These are phyloP conservation scores for Cephus rjabovi DNA, from an alignment of 2,888 invertebrate species.

Conservation along the genomic window DNA sequence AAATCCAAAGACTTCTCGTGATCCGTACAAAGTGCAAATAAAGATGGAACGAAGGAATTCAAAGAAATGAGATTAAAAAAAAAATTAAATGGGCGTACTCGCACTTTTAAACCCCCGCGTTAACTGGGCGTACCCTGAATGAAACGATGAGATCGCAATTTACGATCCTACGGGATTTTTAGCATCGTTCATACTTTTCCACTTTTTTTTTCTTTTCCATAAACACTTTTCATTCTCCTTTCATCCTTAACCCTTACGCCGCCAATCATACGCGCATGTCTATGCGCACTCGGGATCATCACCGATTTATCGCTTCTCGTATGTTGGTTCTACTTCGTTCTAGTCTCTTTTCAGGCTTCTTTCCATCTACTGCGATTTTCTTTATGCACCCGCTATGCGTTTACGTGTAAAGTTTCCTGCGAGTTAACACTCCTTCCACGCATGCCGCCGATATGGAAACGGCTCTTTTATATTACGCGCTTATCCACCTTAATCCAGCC, in stretches of 20 bases:
- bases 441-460: too few relatives aligned
- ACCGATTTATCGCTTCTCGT: too few relatives aligned
- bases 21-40: not conserved
- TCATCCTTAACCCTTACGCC: not conserved
- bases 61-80: not conserved
- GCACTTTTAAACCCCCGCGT: constrained; percentile 45
- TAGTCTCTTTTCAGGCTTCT: too few relatives aligned
- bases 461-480: too few relatives aligned
- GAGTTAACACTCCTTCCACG: too few relatives aligned
- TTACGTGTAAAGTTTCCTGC: too few relatives aligned
- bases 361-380: too few relatives aligned
- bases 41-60: constrained; percentile 32
- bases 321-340: too few relatives aligned
- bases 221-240: constrained; percentile 23
- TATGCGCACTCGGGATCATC: too few relatives aligned
- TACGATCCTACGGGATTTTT: constrained; percentile 41
- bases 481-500: too few relatives aligned
- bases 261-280: too few relatives aligned
- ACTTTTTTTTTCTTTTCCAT: not conserved
- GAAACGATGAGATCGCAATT: constrained; percentile 51
- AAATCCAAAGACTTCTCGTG: constrained; percentile 11
- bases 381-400: too few relatives aligned
- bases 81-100: not conserved
- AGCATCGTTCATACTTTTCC: not conserved
- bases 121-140: constrained; percentile 52